phyloP scores from a whole-genome alignment of 2,888 invertebrate species.

The Sphaerophoria rueppellii region DNA sequence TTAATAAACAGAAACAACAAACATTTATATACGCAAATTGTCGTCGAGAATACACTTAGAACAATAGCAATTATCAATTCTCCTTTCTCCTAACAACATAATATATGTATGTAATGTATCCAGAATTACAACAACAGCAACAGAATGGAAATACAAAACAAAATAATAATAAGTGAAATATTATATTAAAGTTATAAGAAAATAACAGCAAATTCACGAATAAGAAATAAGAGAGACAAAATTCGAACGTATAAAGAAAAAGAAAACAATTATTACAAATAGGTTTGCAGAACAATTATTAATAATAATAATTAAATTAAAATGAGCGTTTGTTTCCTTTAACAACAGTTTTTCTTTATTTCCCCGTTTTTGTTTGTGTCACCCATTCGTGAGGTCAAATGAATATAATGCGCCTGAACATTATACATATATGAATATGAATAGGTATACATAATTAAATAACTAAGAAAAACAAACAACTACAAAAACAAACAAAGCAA shows the following conservation, averaged over 20 bases:
- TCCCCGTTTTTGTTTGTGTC: conserved; percentile 5
- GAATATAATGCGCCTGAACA: conserved; percentile 25
- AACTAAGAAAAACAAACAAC: conserved; percentile 16
- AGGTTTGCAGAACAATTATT: conserved; percentile 60
- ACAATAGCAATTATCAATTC: conserved; percentile 50
- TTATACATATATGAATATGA: conserved; percentile 51
- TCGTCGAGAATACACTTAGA: conserved; percentile 50
- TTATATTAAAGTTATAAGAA: conserved; percentile 19
- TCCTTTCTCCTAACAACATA: conserved; percentile 38
- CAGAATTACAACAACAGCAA: conserved; percentile 42
- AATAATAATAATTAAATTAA: conserved; percentile 49
- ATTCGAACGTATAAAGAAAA: conserved; percentile 45
- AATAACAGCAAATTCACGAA: conserved; percentile 51
- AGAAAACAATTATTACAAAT: conserved; percentile 22
- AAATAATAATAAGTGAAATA: conserved; percentile 59
- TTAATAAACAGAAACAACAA: conserved; percentile 34
- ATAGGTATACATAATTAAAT: conserved; percentile 54
- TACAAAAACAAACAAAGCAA: conserved; percentile 41
- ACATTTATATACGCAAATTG: conserved; percentile 68
- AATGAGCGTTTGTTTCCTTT: conserved; percentile 49
- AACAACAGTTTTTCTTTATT: conserved; percentile 19
- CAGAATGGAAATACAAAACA: conserved; percentile 15
- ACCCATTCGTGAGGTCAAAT: conserved; percentile 57
- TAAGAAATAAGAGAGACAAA: conserved; percentile 49
- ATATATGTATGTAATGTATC: conserved; percentile 41